These are phyloP conservation scores for Cryptocheilus praepositus DNA, from an alignment of 2,888 invertebrate genomes.

Conservation along the genomic window DNA sequence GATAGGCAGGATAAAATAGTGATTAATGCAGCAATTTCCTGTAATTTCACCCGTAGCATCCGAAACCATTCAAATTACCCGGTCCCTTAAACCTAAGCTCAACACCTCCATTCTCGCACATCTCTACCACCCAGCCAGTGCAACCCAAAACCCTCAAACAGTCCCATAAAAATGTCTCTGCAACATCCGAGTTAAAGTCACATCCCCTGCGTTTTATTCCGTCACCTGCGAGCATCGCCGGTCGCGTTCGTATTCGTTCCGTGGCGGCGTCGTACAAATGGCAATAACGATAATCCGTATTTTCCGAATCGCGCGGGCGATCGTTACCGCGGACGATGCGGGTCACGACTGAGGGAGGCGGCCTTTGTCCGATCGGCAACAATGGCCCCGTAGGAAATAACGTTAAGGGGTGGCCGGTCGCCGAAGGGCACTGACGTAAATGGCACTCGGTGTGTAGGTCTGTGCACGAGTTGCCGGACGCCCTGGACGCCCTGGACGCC, in stretches of 20 bases:
- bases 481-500: slow-evolving; percentile 23
- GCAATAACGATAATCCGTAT: neutral
- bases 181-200: no score
- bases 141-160: no score
- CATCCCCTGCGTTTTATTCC: no score
- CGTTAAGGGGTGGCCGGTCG: slow-evolving; percentile 27
- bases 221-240: no score
- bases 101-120: no score
- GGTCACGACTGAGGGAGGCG: slow-evolving; percentile 4
- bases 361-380: slow-evolving; percentile 30
- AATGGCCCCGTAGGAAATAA: slow-evolving; percentile 29
- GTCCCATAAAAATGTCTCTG: no score
- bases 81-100: no score
- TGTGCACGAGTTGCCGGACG: neutral
- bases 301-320: slow-evolving; percentile 5
- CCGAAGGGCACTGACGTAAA: slow-evolving; percentile 38
- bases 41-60: no score
- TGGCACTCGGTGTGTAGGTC: slow-evolving; percentile 18
- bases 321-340: slow-evolving; percentile 8
- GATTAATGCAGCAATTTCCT: no score
- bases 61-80: no score
- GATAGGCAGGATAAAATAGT: no score
- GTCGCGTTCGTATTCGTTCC: neutral
- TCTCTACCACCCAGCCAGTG: no score
- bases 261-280: neutral